Base-by-base conservation (phyloP, 2,113 vertebrate species). In the Callithrix jacchus region DNA sequence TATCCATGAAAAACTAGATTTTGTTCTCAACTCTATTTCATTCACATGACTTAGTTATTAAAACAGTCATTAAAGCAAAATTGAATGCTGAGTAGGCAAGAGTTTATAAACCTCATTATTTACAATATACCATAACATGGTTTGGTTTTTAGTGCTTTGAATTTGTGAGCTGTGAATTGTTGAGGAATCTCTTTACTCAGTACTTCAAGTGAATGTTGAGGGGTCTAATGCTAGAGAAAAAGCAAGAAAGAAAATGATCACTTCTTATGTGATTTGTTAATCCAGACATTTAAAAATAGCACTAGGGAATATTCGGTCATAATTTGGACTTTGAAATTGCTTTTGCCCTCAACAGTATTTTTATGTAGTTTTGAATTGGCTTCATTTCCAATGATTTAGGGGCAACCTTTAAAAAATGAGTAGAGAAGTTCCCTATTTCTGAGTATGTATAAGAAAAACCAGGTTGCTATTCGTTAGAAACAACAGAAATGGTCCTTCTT, bases 1-100 rank as follows among this genome's bases (percentile, higher is more conserved):
- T 45, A 64, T 80, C 27, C 35, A 52, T 95, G 14, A 80, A 93
- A 85, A 93, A 73, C 0, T 79, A n/a, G n/a, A 86, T 70, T 96
- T 40, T 92, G 13, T 70, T 95, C 49, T 95, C 61, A 80, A 80
- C 21, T 84, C 27, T 61, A 25, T 9, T 70, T 86, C 42, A 87
- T 80, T 91, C 18, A 70, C 2, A 10, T 70, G n/a, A 88, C 17
- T 77, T 79, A 77, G 45, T 91, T 74, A 73, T 25, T 76, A 88
- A 92, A 73, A 40, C n/a, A 80, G 35, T 54, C 30, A 47, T 86
- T 95, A 94, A 97, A 94, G 30, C 27, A 93, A 95, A 96, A 73
- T 7, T 66, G 16, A 82, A 84, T 23, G 52, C 25, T 70, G 56
- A 82, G 95, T 64, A 87, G 25, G 40, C 32, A 89, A 89, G 37